Percentiles rank a stretch among this genome's conserved stretches.
These are phyloP conservation scores for Zophobas morio DNA, from an alignment of 1,140 invertebrate species.

Conservation along the genomic window DNA sequence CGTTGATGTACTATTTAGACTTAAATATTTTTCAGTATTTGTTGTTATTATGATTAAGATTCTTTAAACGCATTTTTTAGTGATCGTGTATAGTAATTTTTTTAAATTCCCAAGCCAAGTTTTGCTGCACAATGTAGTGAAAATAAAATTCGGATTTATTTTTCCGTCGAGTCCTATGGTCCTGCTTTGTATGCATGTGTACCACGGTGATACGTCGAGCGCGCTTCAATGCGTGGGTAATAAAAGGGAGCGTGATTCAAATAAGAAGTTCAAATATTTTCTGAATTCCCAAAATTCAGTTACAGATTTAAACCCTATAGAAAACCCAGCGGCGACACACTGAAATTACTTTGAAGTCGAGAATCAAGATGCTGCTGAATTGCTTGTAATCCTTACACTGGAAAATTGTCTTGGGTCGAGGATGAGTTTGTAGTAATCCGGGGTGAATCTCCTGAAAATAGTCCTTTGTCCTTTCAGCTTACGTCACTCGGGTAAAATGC, in stretches of 20 bases:
- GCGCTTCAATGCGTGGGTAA: background rate
- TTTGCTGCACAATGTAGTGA: too few relatives aligned
- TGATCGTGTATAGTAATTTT: too few relatives aligned
- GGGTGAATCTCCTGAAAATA: slow-evolving; percentile 49
- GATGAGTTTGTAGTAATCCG: slow-evolving; percentile 22
- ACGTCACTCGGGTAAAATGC: slow-evolving; percentile 1
- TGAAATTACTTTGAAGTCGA: slow-evolving; percentile 1
- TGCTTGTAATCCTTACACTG: slow-evolving; percentile 30
- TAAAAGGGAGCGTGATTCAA: slow-evolving; percentile 4
- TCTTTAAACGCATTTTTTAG: too few relatives aligned
- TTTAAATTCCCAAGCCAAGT: too few relatives aligned
- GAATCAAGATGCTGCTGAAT: slow-evolving; percentile 15
- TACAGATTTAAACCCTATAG: slow-evolving; percentile 6
- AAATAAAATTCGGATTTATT: background rate
- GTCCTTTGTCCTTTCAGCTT: slow-evolving; percentile 42
- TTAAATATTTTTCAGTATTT: too few relatives aligned
- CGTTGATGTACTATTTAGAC: too few relatives aligned
- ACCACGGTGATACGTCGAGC: background rate
- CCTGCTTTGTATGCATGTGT: slow-evolving; percentile 5
- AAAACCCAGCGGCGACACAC: background rate
- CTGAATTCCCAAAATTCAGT: background rate
- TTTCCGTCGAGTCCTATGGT: background rate
- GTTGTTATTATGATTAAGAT: too few relatives aligned
- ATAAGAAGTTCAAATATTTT: slow-evolving; percentile 9
- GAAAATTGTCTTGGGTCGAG: slow-evolving; percentile 36